These are phyloP conservation scores for Ectemnius lituratus DNA, from an alignment of 2,888 invertebrate species.

Conservation along the genomic window DNA sequence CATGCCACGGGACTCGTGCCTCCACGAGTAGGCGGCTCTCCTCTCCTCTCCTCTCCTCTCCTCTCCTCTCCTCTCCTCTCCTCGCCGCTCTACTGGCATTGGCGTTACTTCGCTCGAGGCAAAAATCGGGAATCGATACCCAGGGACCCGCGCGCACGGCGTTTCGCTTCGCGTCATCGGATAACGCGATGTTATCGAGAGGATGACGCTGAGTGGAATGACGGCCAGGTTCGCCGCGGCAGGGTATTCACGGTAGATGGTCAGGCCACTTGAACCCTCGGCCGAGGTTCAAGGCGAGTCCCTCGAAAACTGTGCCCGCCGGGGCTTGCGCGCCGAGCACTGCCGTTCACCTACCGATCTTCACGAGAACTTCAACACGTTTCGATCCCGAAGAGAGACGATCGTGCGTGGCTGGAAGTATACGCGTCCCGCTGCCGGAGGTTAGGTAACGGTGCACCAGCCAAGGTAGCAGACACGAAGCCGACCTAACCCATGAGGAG, in stretches of 20 bases:
- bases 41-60: not conserved
- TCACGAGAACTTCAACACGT: slow-evolving; percentile 36
- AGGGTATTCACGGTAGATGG: slow-evolving; percentile 24
- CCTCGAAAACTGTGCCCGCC: slow-evolving; percentile 26
- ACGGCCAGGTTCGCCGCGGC: slow-evolving; percentile 33
- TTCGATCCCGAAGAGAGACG: slow-evolving; percentile 41
- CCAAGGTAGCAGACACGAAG: slow-evolving; percentile 72
- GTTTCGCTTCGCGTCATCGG: slow-evolving; percentile 34
- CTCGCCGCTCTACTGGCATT: too few species aligned
- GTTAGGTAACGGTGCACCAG: slow-evolving; percentile 75
- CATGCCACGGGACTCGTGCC: not conserved
- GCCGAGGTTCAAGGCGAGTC: slow-evolving; percentile 50
- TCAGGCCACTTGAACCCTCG: slow-evolving; percentile 40
- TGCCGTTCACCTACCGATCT: slow-evolving; percentile 30
- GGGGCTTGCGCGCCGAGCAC: not conserved
- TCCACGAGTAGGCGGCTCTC: too few species aligned
- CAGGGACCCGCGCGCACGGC: not conserved
- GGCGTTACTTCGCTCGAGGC: not conserved
- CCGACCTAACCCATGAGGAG: slow-evolving; percentile 59
- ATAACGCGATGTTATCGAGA: slow-evolving; percentile 33
- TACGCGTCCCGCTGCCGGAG: slow-evolving; percentile 61
- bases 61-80: too few species aligned
- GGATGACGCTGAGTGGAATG: slow-evolving; percentile 49
- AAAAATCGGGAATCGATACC: slow-evolving; percentile 3
- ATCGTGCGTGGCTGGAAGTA: slow-evolving; percentile 47